Evolutionary conservation across 1,140 invertebrate species (phyloP).

Genomic region (Ostrea denselamellosa): DNA sequence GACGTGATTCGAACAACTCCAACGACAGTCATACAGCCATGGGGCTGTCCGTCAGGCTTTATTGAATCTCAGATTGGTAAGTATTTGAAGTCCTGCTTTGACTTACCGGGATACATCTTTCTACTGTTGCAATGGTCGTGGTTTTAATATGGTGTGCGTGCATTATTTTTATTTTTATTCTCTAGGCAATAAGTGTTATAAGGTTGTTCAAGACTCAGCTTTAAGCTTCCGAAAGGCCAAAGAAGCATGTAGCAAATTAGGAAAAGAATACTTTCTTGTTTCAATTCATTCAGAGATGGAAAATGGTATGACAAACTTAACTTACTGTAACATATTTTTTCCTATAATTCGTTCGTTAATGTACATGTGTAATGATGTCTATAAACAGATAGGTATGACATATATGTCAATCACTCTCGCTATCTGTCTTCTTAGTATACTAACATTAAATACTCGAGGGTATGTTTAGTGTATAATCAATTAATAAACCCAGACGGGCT

Average conservation of each 20-base stretch:
- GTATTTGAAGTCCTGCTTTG: not conserved
- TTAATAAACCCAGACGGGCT: too few relatives aligned
- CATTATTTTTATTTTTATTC: not conserved
- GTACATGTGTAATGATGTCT: too few relatives aligned
- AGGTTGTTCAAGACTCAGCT: not conserved
- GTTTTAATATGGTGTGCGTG: too few relatives aligned
- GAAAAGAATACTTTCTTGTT: conserved; percentile 29
- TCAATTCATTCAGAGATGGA: conserved; percentile 47
- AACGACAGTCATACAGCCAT: conserved; percentile 40
- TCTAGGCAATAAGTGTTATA: conserved; percentile 3
- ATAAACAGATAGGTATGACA: too few relatives aligned
- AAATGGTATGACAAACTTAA: conserved; percentile 30
- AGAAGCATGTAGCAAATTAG: not conserved
- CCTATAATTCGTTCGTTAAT: too few relatives aligned
- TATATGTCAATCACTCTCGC: too few relatives aligned
- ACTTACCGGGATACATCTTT: not conserved
- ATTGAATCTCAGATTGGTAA: conserved; percentile 50
- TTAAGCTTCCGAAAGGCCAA: not conserved
- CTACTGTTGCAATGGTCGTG: too few relatives aligned
- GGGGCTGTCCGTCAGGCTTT: conserved; percentile 59
- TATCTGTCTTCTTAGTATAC: too few relatives aligned
- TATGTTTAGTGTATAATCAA: too few relatives aligned
- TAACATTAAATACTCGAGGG: too few relatives aligned
- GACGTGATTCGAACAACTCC: conserved; percentile 8
- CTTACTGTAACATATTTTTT: too few relatives aligned